Percentiles rank a stretch among this genome's conserved stretches.
These are phyloP conservation scores for Phyllotis vaccarum DNA, from an alignment of 2,797 vertebrate species.

Conservation along the genomic window DNA sequence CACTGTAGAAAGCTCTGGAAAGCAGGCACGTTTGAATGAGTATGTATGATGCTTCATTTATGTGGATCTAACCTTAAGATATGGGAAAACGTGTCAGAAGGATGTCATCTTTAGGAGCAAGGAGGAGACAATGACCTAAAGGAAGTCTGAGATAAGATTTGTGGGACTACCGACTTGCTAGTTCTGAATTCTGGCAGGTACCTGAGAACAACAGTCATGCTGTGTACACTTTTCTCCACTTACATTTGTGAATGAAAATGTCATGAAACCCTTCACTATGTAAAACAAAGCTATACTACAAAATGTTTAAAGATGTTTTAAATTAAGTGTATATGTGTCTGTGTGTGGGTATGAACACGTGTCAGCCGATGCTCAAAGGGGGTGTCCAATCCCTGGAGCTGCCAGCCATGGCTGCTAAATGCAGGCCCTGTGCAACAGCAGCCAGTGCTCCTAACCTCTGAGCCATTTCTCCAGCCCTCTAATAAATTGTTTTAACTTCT, in stretches of 20 bases:
- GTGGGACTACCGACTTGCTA: background rate
- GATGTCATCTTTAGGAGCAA: no score
- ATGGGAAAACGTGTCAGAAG: no score
- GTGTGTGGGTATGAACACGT: no score
- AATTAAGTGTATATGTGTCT: background rate
- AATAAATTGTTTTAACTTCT: background rate
- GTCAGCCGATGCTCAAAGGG: background rate
- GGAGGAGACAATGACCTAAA: background rate
- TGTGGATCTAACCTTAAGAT: background rate
- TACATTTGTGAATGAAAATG: background rate
- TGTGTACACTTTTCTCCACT: background rate
- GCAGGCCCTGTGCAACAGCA: background rate
- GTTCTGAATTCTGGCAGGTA: background rate
- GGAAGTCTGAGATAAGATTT: rapidly evolving
- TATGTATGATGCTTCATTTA: rapidly evolving
- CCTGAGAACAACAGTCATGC: background rate
- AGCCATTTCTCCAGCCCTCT: background rate
- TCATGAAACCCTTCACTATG: background rate
- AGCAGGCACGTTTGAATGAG: rapidly evolving
- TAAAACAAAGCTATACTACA: background rate
- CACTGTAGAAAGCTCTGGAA: background rate
- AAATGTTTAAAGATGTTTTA: background rate
- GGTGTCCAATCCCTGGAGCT: background rate
- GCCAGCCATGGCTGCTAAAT: background rate
- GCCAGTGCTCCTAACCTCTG: background rate